Percentiles rank a stretch among this genome's conserved stretches.
phyloP scores from a whole-genome alignment of 2,113 vertebrate genomes.

The Pachypanchax playfairii region DNA sequence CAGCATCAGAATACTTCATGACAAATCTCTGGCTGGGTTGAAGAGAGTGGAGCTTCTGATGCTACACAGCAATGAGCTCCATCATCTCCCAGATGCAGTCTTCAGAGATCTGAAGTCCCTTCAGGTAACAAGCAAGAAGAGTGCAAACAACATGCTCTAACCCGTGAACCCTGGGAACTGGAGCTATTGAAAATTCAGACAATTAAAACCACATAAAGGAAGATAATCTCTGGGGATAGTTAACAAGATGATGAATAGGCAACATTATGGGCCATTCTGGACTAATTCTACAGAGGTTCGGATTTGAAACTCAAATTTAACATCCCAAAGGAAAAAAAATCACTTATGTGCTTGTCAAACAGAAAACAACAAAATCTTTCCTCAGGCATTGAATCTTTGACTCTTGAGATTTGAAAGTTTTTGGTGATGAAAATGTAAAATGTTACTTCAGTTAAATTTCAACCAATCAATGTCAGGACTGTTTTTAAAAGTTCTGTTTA shows the following conservation, averaged over 20 bases:
- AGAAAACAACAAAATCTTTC: conserved; percentile 2
- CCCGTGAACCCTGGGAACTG: no score
- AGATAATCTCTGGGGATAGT: background rate
- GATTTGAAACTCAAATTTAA: no score
- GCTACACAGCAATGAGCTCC: conserved; percentile 92
- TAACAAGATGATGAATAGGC: background rate
- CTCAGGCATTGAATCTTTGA: conserved; percentile 6
- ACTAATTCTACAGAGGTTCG: no score
- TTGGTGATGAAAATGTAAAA: conserved; percentile 9
- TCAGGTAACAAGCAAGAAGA: conserved; percentile 82
- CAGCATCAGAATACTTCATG: conserved; percentile 84
- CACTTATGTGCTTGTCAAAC: background rate
- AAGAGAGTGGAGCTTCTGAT: conserved; percentile 87
- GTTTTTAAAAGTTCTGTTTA: background rate
- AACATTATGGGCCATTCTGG: background rate
- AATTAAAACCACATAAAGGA: background rate
- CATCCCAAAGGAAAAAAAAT: no score
- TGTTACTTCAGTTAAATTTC: background rate
- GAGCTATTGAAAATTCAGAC: background rate
- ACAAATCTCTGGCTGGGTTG: conserved; percentile 85
- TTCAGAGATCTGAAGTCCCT: conserved; percentile 86
- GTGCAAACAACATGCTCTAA: background rate
- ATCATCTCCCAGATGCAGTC: conserved; percentile 82
- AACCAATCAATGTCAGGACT: background rate
- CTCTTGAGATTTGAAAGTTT: background rate